Evolutionary conservation across 2,113 vertebrate species (phyloP).

Genomic region (Camelus bactrianus): DNA sequence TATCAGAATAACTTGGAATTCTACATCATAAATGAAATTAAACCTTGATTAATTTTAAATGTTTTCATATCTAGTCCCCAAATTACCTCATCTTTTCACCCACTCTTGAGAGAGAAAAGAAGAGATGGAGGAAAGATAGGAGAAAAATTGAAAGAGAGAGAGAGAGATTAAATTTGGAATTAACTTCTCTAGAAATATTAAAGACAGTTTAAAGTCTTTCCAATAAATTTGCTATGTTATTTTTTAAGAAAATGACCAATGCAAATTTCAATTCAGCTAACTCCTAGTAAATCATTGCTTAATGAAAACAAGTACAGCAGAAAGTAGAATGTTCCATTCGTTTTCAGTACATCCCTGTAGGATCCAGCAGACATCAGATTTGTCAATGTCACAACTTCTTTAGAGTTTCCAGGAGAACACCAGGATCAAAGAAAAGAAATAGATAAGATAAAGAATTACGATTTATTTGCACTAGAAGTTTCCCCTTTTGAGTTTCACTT

Average conservation of each 20-base stretch:
- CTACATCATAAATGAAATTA: conserved; percentile 4
- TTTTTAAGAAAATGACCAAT: conserved; percentile 44
- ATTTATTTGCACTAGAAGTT: conserved; percentile 63
- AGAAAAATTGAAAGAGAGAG: not conserved
- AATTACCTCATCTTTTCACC: not conserved
- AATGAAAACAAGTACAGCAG: conserved; percentile 40
- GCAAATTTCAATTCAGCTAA: conserved; percentile 1
- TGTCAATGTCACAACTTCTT: conserved; percentile 67
- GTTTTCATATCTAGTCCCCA: not conserved
- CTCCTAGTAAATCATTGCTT: conserved; percentile 73
- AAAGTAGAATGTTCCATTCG: conserved; percentile 33
- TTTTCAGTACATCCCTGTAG: not conserved
- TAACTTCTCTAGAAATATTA: conserved; percentile 14
- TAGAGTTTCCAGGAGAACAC: conserved; percentile 50
- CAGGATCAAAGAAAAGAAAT: conserved; percentile 73
- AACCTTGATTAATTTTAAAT: not conserved
- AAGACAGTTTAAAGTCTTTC: conserved; percentile 35
- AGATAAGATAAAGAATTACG: conserved; percentile 73
- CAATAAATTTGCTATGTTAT: conserved; percentile 9
- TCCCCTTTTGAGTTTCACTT: conserved; percentile 55
- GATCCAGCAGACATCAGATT: conserved; percentile 38
- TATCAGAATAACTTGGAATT: conserved; percentile 12
- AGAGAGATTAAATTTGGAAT: conserved; percentile 16
- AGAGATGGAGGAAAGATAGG: not conserved
- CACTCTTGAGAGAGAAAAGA: not conserved